Percentiles rank a stretch among this genome's conserved stretches.
Conservation (phyloP, 2,797 vertebrate species). For the Diceros bicornis region DNA sequence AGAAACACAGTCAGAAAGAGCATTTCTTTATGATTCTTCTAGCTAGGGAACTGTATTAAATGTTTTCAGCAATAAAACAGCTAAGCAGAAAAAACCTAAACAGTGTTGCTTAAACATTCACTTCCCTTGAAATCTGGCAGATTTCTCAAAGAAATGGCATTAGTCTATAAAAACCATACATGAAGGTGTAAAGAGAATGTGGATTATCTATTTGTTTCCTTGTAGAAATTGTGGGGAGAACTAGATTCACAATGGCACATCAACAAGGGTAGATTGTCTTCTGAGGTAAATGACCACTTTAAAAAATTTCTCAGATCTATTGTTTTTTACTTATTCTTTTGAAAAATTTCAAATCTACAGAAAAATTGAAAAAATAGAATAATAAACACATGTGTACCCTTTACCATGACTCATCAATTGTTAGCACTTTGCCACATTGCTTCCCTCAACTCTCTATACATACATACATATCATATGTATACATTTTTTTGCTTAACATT, state of each 20-base stretch:
- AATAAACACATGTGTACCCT: not conserved
- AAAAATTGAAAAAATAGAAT: slow-evolving; percentile 25
- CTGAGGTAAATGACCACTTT: slow-evolving; percentile 2
- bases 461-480: not conserved
- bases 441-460: not conserved
- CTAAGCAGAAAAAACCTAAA: slow-evolving; percentile 35
- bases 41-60: slow-evolving; percentile 3
- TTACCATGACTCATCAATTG: not conserved
- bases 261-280: not conserved
- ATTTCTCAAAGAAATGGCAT: slow-evolving; percentile 26
- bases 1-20: slow-evolving; percentile 52
- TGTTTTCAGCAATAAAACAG: slow-evolving; percentile 17
- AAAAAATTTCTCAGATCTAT: not conserved
- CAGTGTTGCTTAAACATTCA: slow-evolving; percentile 25
- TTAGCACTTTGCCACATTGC: slow-evolving; percentile 28
- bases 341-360: slow-evolving; percentile 31
- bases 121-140: slow-evolving; percentile 34
- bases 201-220: not conserved
- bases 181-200: not conserved
- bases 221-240: slow-evolving; percentile 1
- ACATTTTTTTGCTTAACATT: slow-evolving; percentile 45
- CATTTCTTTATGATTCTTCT: slow-evolving; percentile 47
- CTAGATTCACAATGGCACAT: slow-evolving; percentile 2
- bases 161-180: not conserved
- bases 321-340: not conserved